These are phyloP conservation scores for Danio kyathit DNA, from an alignment of 2,797 vertebrate genomes.

Conservation along the genomic window DNA sequence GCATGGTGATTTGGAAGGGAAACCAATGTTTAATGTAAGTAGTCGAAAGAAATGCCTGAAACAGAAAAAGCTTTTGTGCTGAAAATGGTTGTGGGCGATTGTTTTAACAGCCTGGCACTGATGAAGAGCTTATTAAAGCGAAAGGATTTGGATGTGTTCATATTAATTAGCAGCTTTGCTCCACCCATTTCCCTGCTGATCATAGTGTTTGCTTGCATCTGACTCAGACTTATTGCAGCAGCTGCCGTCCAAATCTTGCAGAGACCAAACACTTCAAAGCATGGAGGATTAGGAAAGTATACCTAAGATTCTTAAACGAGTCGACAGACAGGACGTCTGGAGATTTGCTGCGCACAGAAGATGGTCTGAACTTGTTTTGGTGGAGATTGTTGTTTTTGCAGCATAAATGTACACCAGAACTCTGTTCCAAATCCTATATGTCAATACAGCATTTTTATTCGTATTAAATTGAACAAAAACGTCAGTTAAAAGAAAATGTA, in stretches of 20 bases:
- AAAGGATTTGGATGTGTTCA: background rate
- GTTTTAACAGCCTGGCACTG: background rate
- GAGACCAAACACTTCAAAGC: slow-evolving; percentile 23
- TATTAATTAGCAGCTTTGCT: background rate
- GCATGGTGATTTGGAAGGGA: background rate
- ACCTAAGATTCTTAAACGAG: background rate
- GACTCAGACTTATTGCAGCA: slow-evolving; percentile 21
- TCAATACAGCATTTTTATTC: background rate
- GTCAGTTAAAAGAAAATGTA: too few species aligned
- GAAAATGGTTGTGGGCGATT: background rate
- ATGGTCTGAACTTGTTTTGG: background rate
- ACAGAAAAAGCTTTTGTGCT: background rate
- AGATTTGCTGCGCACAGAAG: background rate
- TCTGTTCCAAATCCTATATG: background rate
- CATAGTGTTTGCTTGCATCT: slow-evolving; percentile 2
- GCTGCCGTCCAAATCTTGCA: slow-evolving; percentile 44
- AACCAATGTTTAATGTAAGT: background rate
- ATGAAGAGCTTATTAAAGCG: slow-evolving; percentile 8
- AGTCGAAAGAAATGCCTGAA: background rate
- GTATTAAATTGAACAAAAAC: too few species aligned
- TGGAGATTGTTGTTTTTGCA: background rate
- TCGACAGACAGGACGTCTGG: slow-evolving; percentile 16
- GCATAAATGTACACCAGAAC: background rate
- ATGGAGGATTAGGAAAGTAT: slow-evolving; percentile 16
- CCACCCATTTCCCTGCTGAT: slow-evolving; percentile 12